These are phyloP conservation scores for Sphaerodactylus townsendi DNA, from an alignment of 2,113 vertebrate genomes.

Conservation along the genomic window DNA sequence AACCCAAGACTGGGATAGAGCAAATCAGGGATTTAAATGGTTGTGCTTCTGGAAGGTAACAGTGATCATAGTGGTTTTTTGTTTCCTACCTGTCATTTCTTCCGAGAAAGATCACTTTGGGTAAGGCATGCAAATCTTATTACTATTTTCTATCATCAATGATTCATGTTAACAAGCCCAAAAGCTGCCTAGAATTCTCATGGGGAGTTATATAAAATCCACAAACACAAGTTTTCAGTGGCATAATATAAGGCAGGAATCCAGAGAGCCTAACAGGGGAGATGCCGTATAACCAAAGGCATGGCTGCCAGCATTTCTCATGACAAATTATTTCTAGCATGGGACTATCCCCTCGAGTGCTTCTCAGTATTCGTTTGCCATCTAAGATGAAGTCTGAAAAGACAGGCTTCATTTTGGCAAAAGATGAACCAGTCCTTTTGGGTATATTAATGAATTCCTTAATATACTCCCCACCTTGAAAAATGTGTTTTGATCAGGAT, in stretches of 20 bases:
- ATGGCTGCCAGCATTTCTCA: constrained; percentile 11
- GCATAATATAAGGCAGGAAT: neutral
- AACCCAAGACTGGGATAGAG: neutral
- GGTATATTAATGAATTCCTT: neutral
- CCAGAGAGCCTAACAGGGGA: neutral
- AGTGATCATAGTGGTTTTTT: neutral
- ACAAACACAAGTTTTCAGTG: constrained; percentile 9
- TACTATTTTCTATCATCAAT: neutral
- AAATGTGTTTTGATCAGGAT: constrained; percentile 27
- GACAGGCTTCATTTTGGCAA: neutral
- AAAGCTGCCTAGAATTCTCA: neutral
- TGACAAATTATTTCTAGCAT: constrained; percentile 21
- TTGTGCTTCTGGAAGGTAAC: neutral
- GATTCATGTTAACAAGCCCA: constrained; percentile 15
- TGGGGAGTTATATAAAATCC: neutral
- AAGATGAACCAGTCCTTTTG: neutral
- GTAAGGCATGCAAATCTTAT: constrained; percentile 14
- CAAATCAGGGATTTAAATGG: neutral
- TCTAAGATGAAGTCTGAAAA: constrained; percentile 1
- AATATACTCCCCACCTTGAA: neutral
- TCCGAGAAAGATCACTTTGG: neutral
- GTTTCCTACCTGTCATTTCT: neutral
- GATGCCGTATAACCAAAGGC: constrained; percentile 29
- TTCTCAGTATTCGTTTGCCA: constrained; percentile 1
- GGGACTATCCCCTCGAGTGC: neutral